These are phyloP conservation scores for Dicroscelio sp. DNA, from an alignment of 2,888 invertebrate genomes.

Conservation along the genomic window DNA sequence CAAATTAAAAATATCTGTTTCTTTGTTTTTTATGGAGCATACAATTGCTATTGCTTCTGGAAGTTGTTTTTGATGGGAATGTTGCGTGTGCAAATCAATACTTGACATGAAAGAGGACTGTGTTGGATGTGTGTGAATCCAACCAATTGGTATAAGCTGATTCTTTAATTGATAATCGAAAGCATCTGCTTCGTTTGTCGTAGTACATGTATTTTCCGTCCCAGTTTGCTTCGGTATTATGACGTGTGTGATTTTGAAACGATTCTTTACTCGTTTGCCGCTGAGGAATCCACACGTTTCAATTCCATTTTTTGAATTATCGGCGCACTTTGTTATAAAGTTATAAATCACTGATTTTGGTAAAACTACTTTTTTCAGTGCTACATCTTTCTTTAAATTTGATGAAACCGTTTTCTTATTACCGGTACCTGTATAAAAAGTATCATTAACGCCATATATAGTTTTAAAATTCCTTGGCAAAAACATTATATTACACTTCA, in stretches of 20 bases:
- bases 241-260: not conserved
- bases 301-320: not conserved
- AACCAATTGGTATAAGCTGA: not conserved
- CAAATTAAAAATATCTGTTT: not conserved
- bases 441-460: too few species aligned
- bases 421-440: too few species aligned
- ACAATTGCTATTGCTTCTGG: slow-evolving; percentile 5
- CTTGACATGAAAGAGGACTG: slow-evolving; percentile 3
- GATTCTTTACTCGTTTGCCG: not conserved
- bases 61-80: not conserved
- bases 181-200: not conserved
- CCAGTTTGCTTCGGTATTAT: slow-evolving; percentile 24
- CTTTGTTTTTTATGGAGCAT: not conserved
- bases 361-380: slow-evolving; percentile 18
- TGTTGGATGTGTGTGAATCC: slow-evolving; percentile 8
- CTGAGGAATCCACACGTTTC: slow-evolving; percentile 29
- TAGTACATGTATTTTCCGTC: not conserved
- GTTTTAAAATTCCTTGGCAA: too few species aligned
- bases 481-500: too few species aligned
- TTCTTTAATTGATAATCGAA: not conserved
- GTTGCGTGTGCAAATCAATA: not conserved
- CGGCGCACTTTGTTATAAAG: not conserved
- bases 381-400: not conserved
- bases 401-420: too few species aligned
- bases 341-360: slow-evolving; percentile 5